phyloP scores from a whole-genome alignment of 2,888 invertebrate genomes.

The Perizoma flavofasciatum region DNA sequence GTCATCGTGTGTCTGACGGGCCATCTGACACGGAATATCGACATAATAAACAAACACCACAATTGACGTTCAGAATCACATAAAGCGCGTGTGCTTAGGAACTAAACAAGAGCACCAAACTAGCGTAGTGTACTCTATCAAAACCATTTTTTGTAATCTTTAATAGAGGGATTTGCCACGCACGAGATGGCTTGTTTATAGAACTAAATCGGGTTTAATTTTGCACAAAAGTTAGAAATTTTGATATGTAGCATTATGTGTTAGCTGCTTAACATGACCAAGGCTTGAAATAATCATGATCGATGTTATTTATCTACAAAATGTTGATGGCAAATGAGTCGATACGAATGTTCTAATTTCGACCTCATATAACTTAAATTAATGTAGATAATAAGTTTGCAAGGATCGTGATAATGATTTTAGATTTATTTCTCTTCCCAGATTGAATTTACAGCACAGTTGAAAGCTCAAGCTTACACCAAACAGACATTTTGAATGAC shows the following conservation, averaged over 20 bases:
- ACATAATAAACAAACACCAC: slow-evolving; percentile 37
- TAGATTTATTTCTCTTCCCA: slow-evolving; percentile 7
- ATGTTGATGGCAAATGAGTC: slow-evolving; percentile 27
- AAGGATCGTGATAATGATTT: background rate
- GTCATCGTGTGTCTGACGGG: slow-evolving; percentile 81
- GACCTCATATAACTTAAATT: slow-evolving; percentile 12
- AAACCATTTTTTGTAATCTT: no score
- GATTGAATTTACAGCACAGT: slow-evolving; percentile 15
- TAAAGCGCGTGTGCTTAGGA: slow-evolving; percentile 8
- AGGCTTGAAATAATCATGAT: slow-evolving; percentile 56
- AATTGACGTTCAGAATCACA: slow-evolving; percentile 29
- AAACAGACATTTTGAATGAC: slow-evolving; percentile 27
- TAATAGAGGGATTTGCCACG: background rate
- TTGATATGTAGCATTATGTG: slow-evolving; percentile 64
- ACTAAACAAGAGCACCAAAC: background rate
- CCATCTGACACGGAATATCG: slow-evolving; percentile 60
- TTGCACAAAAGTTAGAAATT: slow-evolving; percentile 39
- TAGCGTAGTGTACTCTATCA: no score
- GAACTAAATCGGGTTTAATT: slow-evolving; percentile 1
- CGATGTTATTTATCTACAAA: slow-evolving; percentile 40
- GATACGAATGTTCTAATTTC: slow-evolving; percentile 14
- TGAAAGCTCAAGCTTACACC: slow-evolving; percentile 31
- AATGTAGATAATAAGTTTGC: slow-evolving; percentile 7
- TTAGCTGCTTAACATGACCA: slow-evolving; percentile 67
- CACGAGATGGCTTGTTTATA: slow-evolving; percentile 2